A percentile compares a stretch with the other conserved stretches of the same genome.
Conservation (phyloP, 2,797 vertebrate genomes). For the Merluccius polli region DNA sequence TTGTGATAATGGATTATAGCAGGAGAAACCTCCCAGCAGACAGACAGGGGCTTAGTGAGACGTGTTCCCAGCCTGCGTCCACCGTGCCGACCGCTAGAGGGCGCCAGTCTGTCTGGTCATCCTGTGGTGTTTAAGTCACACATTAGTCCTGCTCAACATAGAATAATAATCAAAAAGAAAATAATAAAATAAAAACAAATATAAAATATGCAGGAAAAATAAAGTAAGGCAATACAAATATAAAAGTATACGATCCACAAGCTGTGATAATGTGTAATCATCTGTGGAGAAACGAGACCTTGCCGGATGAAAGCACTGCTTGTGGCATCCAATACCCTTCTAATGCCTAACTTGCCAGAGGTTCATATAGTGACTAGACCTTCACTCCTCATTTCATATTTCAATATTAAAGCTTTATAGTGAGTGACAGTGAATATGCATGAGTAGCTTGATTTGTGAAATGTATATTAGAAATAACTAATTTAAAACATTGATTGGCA, state of each 20-base stretch:
- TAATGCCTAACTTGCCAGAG: not conserved
- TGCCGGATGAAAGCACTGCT: too few relatives aligned
- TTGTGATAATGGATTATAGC: not conserved
- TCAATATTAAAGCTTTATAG: too few relatives aligned
- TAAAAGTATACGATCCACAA: not conserved
- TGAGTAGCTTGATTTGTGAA: too few relatives aligned
- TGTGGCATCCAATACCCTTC: not conserved
- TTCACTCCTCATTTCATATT: too few relatives aligned
- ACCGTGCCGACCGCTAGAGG: not conserved
- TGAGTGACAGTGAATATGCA: too few relatives aligned
- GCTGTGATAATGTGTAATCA: not conserved
- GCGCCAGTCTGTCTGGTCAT: not conserved
- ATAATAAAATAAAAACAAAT: too few relatives aligned
- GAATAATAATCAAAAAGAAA: not conserved
- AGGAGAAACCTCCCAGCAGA: not conserved
- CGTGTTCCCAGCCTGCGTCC: not conserved
- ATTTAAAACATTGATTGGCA: not conserved
- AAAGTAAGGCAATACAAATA: not conserved
- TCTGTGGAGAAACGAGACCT: not conserved
- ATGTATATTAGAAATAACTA: not conserved
- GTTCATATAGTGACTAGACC: too few relatives aligned
- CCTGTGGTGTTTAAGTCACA: not conserved
- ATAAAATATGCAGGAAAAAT: too few relatives aligned
- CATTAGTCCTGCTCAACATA: not conserved
- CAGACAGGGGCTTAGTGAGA: not conserved